Conservation (phyloP, 2,113 vertebrate species). For the Fulica atra region DNA sequence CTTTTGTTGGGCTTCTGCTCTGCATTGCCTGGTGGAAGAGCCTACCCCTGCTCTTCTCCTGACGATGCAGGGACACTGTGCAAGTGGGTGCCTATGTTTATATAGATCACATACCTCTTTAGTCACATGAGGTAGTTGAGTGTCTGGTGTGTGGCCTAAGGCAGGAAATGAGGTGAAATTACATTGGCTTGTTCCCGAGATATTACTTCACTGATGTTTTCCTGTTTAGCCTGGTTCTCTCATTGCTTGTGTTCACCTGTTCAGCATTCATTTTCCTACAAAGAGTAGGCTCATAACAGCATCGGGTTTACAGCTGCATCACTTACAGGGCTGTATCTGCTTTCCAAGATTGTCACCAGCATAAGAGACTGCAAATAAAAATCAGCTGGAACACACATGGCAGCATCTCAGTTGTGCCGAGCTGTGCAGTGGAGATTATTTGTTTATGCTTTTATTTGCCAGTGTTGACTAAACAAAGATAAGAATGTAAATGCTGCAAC, state of each 20-base stretch:
- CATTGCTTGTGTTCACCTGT: neutral
- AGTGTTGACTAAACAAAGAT: conserved; percentile 32
- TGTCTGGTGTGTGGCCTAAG: neutral
- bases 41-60: neutral
- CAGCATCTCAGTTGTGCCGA: neutral
- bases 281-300: neutral
- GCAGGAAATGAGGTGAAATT: conserved; percentile 22
- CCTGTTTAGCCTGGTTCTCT: neutral
- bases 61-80: neutral
- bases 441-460: conserved; percentile 34
- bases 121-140: neutral
- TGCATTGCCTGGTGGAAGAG: neutral
- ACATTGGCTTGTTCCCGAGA: neutral
- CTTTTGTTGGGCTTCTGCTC: neutral
- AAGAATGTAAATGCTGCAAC: neutral
- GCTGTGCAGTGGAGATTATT: conserved; percentile 12
- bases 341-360: neutral
- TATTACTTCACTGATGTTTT: neutral
- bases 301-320: neutral
- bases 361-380: conserved; percentile 12
- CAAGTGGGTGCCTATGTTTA: neutral
- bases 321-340: neutral
- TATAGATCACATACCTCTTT: neutral
- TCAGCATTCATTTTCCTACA: neutral
- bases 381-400: neutral